These are phyloP conservation scores for Eurystomus glaucurus DNA, from an alignment of 2,797 vertebrate genomes.

Conservation along the genomic window DNA sequence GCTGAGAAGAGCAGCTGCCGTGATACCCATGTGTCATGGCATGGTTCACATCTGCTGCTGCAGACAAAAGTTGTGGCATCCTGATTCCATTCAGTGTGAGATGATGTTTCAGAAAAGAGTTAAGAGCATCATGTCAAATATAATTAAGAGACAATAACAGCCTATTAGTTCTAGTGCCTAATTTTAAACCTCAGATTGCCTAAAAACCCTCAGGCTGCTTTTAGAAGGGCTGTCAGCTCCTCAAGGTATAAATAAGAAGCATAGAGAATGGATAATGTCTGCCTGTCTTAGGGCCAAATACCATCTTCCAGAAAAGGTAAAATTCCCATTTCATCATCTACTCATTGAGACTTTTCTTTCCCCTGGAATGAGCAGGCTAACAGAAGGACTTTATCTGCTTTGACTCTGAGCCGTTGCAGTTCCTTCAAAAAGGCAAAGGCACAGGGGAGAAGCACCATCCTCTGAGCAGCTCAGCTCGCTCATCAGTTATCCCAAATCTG, in stretches of 20 bases:
- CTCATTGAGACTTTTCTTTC: constrained; percentile 9
- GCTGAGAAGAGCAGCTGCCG: not conserved
- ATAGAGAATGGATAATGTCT: constrained; percentile 31
- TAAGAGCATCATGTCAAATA: constrained; percentile 70
- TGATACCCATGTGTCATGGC: accelerated
- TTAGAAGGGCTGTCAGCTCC: constrained; percentile 53
- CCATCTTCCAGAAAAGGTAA: not conserved
- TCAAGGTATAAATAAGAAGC: constrained; percentile 45
- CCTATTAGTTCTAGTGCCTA: constrained; percentile 75
- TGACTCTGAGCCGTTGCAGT: not conserved
- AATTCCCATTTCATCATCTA: constrained; percentile 12
- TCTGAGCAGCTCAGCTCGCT: not conserved
- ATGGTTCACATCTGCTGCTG: not conserved
- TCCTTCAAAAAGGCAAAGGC: not conserved
- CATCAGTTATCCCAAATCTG: not conserved
- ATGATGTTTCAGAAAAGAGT: constrained; percentile 13
- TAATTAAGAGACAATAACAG: constrained; percentile 77
- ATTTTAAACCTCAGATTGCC: constrained; percentile 73
- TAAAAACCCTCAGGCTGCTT: constrained; percentile 43
- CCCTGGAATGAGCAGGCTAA: not conserved
- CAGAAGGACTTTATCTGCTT: not conserved
- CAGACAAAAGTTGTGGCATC: not conserved
- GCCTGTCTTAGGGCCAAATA: constrained; percentile 3
- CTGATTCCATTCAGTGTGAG: not conserved
- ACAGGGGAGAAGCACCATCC: not conserved